Evolutionary conservation across 2,797 vertebrate genomes (phyloP), one percentile per base, ranked within the genome.

Genomic region (Lacerta viridis): DNA sequence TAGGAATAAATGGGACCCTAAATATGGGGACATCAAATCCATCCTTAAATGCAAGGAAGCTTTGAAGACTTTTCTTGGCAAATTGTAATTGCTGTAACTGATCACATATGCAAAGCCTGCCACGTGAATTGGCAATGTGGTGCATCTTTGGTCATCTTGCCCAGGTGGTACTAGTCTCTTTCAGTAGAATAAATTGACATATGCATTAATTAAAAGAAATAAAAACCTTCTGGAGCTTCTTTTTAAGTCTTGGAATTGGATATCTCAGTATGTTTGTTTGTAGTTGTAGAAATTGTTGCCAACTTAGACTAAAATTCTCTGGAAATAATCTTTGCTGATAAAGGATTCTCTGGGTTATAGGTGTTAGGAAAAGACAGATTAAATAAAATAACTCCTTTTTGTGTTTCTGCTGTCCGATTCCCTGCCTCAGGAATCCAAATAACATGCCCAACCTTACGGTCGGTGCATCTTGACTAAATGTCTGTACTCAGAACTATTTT

Each of bases 61-160:
- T 92, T 94, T 94, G 90, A 94, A 96, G 90, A 93, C 89, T 87
- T 92, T 95, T 93, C 80, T 92, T 90, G 88, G 86, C 43, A 95
- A 43, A 43, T 43, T 43, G 41, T 43, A 43, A 94, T 94, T 95
- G 92, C 91, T 93, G 84, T 91, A 94, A 93, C 91, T 94, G 83
- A 91, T 96, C 84, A 92, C 94, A 94, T 91, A 94, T 96, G 92
- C 86, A 95, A 91, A 94, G 93, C 78, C 86, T 33, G 7, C 86
- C 27, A 36, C 6, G 9, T 80, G n/a, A 75, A 89, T 90, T 93
- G 90, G 84, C 92, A 88, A 93, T 91, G 55, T 81, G 71, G 0
- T 29, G 86, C 85, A 85, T 39, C 86, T 83, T 94, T 91, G 79
- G 81, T 76, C 9, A 89, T 89, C 89, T 85, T 36, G 0, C 5